phyloP scores from a whole-genome alignment of 2,113 vertebrate genomes.

The Podocnemis expansa region DNA sequence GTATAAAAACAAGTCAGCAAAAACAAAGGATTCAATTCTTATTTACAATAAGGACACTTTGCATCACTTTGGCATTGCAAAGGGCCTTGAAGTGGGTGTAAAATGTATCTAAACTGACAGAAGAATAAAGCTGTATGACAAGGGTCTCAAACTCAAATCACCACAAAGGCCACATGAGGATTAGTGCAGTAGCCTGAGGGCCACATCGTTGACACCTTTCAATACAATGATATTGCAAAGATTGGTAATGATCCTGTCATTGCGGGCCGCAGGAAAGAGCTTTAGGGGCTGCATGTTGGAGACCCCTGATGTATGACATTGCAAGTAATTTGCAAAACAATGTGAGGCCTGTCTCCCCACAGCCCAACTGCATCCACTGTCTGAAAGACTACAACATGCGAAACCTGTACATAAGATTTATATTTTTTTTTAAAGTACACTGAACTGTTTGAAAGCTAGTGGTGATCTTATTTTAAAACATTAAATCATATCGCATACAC shows the following conservation, averaged over 20 bases:
- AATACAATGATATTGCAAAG: too few species aligned
- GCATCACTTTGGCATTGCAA: neutral
- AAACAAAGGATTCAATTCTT: neutral
- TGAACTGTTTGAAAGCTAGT: neutral
- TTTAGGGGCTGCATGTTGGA: too few species aligned
- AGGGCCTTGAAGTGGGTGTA: neutral
- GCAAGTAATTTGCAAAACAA: neutral
- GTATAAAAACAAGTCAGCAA: neutral
- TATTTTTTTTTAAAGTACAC: neutral
- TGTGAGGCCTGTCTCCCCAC: too few species aligned
- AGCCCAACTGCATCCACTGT: neutral
- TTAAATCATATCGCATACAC: neutral
- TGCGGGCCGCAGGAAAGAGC: too few species aligned
- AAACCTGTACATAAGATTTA: accelerated
- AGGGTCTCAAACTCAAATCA: too few species aligned
- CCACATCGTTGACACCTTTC: too few species aligned
- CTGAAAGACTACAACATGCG: neutral
- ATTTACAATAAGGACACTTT: neutral
- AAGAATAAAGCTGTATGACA: neutral
- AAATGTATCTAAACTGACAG: neutral
- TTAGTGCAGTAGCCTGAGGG: too few species aligned
- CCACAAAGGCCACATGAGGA: too few species aligned
- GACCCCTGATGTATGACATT: too few species aligned
- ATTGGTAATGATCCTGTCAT: too few species aligned
- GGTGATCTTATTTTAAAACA: neutral